Evolutionary conservation across 2,797 vertebrate species (phyloP).

Genomic region (Dallia pectoralis): DNA sequence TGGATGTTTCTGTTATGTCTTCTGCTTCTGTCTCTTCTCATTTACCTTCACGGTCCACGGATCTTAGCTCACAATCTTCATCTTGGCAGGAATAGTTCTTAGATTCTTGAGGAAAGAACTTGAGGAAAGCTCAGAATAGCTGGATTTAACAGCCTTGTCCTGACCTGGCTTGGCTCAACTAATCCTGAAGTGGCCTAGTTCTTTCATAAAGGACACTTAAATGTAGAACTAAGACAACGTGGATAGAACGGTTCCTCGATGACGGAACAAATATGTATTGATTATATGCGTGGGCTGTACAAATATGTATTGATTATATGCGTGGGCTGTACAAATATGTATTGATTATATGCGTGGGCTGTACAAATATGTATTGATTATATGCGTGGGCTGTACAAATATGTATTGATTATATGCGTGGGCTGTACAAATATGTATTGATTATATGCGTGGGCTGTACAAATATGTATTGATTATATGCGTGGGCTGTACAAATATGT

Average conservation of each 20-base stretch:
- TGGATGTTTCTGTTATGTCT: not conserved
- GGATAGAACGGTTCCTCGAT: no score
- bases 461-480: not conserved
- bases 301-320: no score
- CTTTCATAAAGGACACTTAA: slow-evolving; percentile 53
- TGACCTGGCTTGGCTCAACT: slow-evolving; percentile 48
- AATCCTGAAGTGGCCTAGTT: slow-evolving; percentile 73
- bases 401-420: no score
- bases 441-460: not conserved
- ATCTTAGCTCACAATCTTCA: not conserved
- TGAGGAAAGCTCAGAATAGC: slow-evolving; percentile 54
- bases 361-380: no score
- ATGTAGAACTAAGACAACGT: not conserved
- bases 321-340: no score
- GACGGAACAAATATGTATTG: not conserved
- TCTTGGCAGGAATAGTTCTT: not conserved
- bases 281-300: not conserved
- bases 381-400: no score
- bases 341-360: no score
- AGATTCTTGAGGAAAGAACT: slow-evolving; percentile 17
- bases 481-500: no score
- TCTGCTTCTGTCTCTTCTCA: no score
- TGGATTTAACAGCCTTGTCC: slow-evolving; percentile 56
- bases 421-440: no score
- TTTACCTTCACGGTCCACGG: not conserved